Base-by-base conservation (phyloP, 2,113 vertebrate genomes). In the Bambusicola thoracicus region DNA sequence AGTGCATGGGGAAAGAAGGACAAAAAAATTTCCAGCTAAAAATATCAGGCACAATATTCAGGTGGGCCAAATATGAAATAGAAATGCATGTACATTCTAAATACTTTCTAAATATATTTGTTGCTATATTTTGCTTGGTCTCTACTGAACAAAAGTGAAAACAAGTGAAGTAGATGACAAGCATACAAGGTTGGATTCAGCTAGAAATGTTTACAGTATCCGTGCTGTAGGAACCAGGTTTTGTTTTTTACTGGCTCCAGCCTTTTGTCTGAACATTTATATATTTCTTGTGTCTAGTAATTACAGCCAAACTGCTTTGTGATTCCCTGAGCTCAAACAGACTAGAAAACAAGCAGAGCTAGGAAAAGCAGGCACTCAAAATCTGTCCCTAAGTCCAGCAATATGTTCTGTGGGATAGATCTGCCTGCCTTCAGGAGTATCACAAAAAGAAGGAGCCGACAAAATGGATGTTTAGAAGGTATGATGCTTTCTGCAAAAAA, bases 21-120 rank as follows among this genome's bases (percentile, higher is more conserved):
- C 41, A 67, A 74, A 62, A 67, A 58, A 77, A 69, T 61, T 92
- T n/a, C 70, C 25, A 76, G 87, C 75, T 87, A 92, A 93, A 96
- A 90, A 92, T 80, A 91, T 41, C 81, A 49, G 44, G 66, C 2
- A 6, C 48, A 73, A 87, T 41, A 82, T 73, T 69, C 81, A 91
- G 63, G 55, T 59, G 91, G 81, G 67, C 55, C 41, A 70, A 95
- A 87, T 3, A 91, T 40, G 38, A 92, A 87, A 80, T 65, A 43
- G 75, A 85, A n/a, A 58, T 58, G 18, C 30, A 58, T n/a, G 92
- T 76, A 76, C 75, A 65, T 61, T 76, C 87, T 10, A 87, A 87
- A 89, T 94, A 85, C 70, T 94, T 95, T 94, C 92, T 67, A 87
- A 55, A 65, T 69, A 40, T 85, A 93, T 87, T 82, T 91, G 63